Evolutionary conservation across 2,888 invertebrate genomes (phyloP), one percentile per base, ranked within the genome.

Genomic region (Fragum sueziense): DNA sequence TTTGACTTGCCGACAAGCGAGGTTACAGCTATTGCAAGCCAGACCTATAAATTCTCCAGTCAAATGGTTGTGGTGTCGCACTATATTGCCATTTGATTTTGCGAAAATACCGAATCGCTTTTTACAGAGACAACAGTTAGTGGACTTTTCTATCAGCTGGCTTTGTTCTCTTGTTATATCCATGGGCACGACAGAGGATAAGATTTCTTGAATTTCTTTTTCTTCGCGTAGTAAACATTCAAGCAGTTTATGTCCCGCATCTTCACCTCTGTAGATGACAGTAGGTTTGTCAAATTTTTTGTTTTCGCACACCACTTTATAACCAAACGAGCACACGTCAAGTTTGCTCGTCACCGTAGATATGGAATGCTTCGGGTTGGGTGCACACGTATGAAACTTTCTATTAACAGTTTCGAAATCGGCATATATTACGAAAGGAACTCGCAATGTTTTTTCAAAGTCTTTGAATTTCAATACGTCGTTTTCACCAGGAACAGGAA

Each of bases 391-490:
- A 6, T 72, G 54, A 14, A 80, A 25, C 37, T 73, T 73, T 29
- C 0, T 57, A 20, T 74, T 73, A 17, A 75, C 52, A 11, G 77
- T 75, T 54, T 85, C 82, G 27, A 85, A 80, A 27, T 82, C 82
- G 31, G 72, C 74, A 47, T 76, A 84, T 31, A 84, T 79, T n/a
- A 70, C 65, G 25, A 81, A 84, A 20, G 76, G 77, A 14, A 74
- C 62, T 52, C 71, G 74, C 31, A 82, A 54, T 29, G 74, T 68
- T 69, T 82, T 82, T 57, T 76, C 67, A 65, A 54, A 70, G 1
- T 85, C 80, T 27, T 70, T 82, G 31, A 82, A 85, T 41, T 68
- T 25, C 51, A 76, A 33, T 33, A 73, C 74, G 37, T 73, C 76
- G 29, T 73, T 67, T 17, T 70, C 9, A 29, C 54, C 68, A 20